Conservation (phyloP, 2,888 invertebrate species). For the Philopedon plagiatum region DNA sequence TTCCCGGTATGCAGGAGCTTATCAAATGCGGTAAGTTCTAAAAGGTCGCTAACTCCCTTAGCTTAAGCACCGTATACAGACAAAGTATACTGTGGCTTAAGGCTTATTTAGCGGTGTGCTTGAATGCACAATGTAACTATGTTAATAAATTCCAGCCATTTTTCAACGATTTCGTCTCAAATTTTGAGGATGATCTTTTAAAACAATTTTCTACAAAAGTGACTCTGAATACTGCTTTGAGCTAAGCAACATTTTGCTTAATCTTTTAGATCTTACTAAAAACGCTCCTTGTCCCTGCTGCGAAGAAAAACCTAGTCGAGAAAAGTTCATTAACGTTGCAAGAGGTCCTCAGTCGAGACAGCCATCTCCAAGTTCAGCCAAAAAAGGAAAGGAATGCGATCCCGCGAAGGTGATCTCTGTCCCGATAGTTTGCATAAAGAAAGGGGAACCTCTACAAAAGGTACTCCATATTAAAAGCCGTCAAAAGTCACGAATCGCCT, state of each 20-base stretch:
- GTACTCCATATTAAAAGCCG: background rate
- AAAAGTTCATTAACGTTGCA: background rate
- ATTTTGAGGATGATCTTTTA: no score
- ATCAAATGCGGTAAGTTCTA: slow-evolving; percentile 29
- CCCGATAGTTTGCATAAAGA: slow-evolving; percentile 13
- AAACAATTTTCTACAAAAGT: no score
- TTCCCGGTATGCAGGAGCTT: slow-evolving; percentile 37
- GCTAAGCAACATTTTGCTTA: no score
- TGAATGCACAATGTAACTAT: no score
- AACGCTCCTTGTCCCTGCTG: background rate
- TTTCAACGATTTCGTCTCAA: no score
- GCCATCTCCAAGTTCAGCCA: background rate
- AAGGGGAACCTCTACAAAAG: background rate
- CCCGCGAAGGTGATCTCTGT: background rate
- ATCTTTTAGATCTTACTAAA: background rate
- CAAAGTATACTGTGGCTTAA: no score
- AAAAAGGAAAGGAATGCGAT: background rate
- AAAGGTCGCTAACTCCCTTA: no score
- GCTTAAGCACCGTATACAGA: no score
- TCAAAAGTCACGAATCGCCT: no score
- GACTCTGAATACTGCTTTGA: no score
- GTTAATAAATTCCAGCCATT: no score
- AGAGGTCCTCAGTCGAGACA: background rate
- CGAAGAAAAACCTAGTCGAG: background rate
- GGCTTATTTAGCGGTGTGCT: no score